Evolutionary conservation across 2,888 invertebrate species (phyloP).

Genomic region (Salpingus planirostris): DNA sequence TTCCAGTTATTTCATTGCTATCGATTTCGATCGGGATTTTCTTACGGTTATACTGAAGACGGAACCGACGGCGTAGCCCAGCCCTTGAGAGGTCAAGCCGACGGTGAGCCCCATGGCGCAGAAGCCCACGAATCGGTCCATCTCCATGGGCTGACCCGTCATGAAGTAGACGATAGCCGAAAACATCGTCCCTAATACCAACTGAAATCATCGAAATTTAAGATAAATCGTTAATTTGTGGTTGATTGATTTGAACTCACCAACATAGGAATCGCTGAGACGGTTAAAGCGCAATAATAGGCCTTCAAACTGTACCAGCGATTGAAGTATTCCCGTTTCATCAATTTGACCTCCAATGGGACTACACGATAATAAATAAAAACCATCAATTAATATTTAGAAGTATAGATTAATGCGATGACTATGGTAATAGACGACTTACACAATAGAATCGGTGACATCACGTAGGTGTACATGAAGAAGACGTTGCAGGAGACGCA

Average conservation of each 20-base stretch:
- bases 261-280: slow-evolving; percentile 49
- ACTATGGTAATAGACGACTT: slow-evolving; percentile 33
- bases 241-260: slow-evolving; percentile 39
- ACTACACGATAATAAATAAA: slow-evolving; percentile 40
- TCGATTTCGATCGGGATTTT: too few relatives aligned
- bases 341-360: slow-evolving; percentile 50
- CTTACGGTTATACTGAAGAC: slow-evolving; percentile 46
- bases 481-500: slow-evolving; percentile 51
- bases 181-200: slow-evolving; percentile 43
- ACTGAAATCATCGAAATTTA: slow-evolving; percentile 39
- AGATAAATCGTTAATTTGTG: not conserved
- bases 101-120: slow-evolving; percentile 49
- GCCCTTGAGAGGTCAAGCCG: slow-evolving; percentile 62
- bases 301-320: slow-evolving; percentile 59
- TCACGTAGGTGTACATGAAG: slow-evolving; percentile 55
- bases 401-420: not conserved
- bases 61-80: slow-evolving; percentile 62
- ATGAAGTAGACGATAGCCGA: slow-evolving; percentile 46
- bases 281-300: slow-evolving; percentile 50
- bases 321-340: slow-evolving; percentile 57
- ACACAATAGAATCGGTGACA: slow-evolving; percentile 54
- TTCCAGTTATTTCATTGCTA: too few relatives aligned
- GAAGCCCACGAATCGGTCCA: slow-evolving; percentile 52
- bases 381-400: too few relatives aligned
- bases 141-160: slow-evolving; percentile 61